A percentile compares a stretch with the other conserved stretches of the same genome.
phyloP scores from a whole-genome alignment of 2,113 vertebrate species.

The Halichoeres trimaculatus region DNA sequence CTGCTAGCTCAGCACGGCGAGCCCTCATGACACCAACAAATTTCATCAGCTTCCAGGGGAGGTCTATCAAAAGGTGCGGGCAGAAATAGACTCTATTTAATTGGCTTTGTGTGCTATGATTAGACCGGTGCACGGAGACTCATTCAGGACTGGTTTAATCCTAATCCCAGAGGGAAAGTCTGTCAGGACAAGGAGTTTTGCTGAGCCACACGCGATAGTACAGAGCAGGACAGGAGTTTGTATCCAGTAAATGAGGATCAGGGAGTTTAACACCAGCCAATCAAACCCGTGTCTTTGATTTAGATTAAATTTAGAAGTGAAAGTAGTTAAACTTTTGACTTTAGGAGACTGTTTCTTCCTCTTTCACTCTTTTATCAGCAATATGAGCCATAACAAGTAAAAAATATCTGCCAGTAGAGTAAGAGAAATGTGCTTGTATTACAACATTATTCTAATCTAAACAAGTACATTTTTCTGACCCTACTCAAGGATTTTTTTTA shows the following conservation, averaged over 20 bases:
- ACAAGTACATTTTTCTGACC: too few species aligned
- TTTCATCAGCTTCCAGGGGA: conserved; percentile 27
- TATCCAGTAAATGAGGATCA: conserved; percentile 40
- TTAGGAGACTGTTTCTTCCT: not conserved
- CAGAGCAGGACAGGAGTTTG: conserved; percentile 32
- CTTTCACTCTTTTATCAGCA: too few species aligned
- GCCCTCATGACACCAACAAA: conserved; percentile 20
- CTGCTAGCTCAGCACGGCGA: conserved; percentile 33
- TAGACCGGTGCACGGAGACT: conserved; percentile 50
- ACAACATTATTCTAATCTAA: too few species aligned
- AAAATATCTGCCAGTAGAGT: too few species aligned
- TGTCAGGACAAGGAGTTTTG: conserved; percentile 48
- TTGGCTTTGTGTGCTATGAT: conserved; percentile 53
- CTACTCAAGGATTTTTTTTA: too few species aligned
- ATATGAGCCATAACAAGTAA: too few species aligned
- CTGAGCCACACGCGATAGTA: conserved; percentile 51
- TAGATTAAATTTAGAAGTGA: conserved; percentile 10
- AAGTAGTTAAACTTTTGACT: not conserved
- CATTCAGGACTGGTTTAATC: conserved; percentile 64
- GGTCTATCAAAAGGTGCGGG: conserved; percentile 25
- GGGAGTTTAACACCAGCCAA: conserved; percentile 51
- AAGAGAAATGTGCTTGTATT: too few species aligned
- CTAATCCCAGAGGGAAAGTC: conserved; percentile 70
- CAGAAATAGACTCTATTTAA: conserved; percentile 57
- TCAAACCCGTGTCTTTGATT: conserved; percentile 33